Evolutionary conservation across 2,888 invertebrate species (phyloP).

Genomic region (Dicycla oo): DNA sequence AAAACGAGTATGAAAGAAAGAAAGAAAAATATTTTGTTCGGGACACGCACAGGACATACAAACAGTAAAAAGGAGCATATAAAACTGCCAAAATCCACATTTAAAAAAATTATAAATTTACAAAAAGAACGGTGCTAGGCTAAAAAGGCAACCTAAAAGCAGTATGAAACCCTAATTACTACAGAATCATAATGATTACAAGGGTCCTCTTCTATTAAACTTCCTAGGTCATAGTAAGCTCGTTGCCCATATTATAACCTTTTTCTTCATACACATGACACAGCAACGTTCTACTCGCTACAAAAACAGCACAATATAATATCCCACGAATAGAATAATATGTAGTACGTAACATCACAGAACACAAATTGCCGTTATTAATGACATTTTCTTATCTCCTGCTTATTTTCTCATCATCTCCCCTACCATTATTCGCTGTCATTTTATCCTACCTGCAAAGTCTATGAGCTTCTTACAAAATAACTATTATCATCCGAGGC

Average conservation of each 20-base stretch:
- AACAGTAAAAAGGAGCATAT: no score
- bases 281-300: background rate
- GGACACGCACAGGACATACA: no score
- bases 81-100: no score
- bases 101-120: no score
- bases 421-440: conserved; percentile 44
- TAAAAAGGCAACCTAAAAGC: no score
- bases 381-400: conserved; percentile 44
- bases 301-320: conserved; percentile 19
- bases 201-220: background rate
- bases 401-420: conserved; percentile 48
- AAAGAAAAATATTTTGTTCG: no score
- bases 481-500: conserved; percentile 54
- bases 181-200: background rate
- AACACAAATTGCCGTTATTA: conserved; percentile 50
- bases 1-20: no score
- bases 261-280: conserved; percentile 5
- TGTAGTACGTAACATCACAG: conserved; percentile 6
- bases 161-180: background rate
- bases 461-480: conserved; percentile 51
- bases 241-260: no score
- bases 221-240: background rate
- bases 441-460: conserved; percentile 36
- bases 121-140: no score
- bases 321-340: no score